phyloP scores from a whole-genome alignment of 2,888 invertebrate genomes.

The Arrhopalites spinosus region DNA sequence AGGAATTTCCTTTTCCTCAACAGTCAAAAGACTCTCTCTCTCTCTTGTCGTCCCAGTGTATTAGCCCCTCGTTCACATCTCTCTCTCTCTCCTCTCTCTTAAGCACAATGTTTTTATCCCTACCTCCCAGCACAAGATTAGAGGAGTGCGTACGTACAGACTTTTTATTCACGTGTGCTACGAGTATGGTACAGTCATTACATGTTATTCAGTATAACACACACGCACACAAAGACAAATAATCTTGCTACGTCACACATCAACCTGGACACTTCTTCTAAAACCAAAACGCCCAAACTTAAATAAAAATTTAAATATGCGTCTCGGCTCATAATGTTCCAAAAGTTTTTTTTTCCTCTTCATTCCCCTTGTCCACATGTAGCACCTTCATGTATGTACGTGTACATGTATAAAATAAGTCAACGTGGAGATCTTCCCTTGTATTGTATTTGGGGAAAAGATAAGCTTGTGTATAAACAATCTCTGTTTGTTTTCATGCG shows the following conservation, averaged over 20 bases:
- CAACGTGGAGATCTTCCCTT: too few species aligned
- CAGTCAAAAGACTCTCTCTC: neutral
- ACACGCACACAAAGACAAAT: constrained; percentile 3
- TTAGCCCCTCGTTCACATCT: too few species aligned
- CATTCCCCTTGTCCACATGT: neutral
- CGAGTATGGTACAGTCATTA: neutral
- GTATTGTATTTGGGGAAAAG: too few species aligned
- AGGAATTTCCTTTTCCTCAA: constrained; percentile 46
- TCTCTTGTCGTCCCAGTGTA: too few species aligned
- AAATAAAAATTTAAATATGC: constrained; percentile 15
- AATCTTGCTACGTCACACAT: constrained; percentile 2
- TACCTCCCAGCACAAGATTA: constrained; percentile 21
- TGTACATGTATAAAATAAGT: neutral
- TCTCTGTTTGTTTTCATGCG: too few species aligned
- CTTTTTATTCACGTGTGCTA: neutral
- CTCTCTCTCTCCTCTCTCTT: too few species aligned
- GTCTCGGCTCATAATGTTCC: neutral
- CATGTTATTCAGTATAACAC: neutral
- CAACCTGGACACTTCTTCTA: constrained; percentile 14
- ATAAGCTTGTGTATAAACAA: too few species aligned
- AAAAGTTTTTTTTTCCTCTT: neutral
- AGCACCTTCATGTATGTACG: neutral
- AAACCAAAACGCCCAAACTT: constrained; percentile 8
- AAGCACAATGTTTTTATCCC: neutral
- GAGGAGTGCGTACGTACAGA: neutral